Base-by-base conservation (phyloP, 1,140 invertebrate genomes). In the Aethina tumida region DNA sequence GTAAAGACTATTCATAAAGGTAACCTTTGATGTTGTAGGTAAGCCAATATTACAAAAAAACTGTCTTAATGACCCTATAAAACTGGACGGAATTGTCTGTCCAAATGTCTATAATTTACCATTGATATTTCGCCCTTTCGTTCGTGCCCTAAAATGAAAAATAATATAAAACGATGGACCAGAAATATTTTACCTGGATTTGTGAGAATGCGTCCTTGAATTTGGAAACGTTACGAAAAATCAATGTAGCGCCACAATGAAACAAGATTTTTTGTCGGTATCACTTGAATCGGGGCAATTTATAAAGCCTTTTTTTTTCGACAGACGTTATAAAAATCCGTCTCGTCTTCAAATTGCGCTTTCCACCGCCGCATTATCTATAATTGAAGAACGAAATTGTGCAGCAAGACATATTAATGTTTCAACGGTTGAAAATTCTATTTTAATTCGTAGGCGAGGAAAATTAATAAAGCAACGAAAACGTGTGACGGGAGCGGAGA, bases 121-220 rank as follows among this genome's bases (percentile, higher is more conserved):
- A n/a, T n/a, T n/a, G n/a, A n/a, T n/a, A n/a, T n/a, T n/a, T n/a
- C n/a, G n/a, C n/a, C n/a, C n/a, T n/a, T n/a, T n/a, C n/a, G n/a
- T n/a, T n/a, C n/a, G n/a, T n/a, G n/a, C n/a, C n/a, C n/a, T n/a
- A n/a, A n/a, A n/a, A n/a, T n/a, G n/a, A n/a, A n/a, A n/a, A 26
- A 26, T 26, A 26, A 26, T 10, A 26, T 26, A n/a, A 26, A 26
- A 26, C 2, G 24, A 26, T 26, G 24, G n/a, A 10, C 24, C 14
- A n/a, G n/a, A 26, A 26, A 26, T 26, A 26, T 26, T 26, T 26
- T 26, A 26, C 24, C 24, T 26, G 24, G 24, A 26, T 26, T 26
- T 26, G 24, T 26, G 24, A 26, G 24, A 26, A 26, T 10, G n/a
- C 24, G 24, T 10, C 24, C 24, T 26, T 26, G 24, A 26, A 26